A percentile compares a stretch with the other conserved stretches of the same genome.
These are phyloP conservation scores for Clarias laeviceps DNA, from an alignment of 2,797 vertebrate species.

Conservation along the genomic window DNA sequence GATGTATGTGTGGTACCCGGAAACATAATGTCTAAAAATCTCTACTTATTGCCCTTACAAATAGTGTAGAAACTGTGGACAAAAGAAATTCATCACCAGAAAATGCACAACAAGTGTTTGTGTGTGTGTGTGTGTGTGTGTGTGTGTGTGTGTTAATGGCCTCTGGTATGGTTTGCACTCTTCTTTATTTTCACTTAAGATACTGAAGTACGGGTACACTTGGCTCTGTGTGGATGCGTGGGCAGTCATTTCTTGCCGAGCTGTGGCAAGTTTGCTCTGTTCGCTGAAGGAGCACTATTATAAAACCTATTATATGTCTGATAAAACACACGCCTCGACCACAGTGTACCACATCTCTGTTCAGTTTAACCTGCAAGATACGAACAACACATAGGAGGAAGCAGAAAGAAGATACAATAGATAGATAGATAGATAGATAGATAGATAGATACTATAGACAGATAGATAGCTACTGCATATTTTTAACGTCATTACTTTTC, in stretches of 20 bases:
- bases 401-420: not conserved
- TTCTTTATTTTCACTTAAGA: constrained; percentile 18
- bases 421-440: not conserved
- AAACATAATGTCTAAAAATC: not conserved
- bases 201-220: not conserved
- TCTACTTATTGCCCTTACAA: not conserved
- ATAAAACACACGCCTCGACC: constrained; percentile 32
- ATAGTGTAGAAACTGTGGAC: not conserved
- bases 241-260: constrained; percentile 19
- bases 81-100: not conserved
- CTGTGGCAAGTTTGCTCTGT: not conserved
- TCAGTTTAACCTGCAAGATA: constrained; percentile 24
- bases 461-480: not conserved
- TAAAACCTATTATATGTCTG: constrained; percentile 22
- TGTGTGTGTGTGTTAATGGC: constrained; percentile 2
- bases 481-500: not conserved
- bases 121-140: not conserved
- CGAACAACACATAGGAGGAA: constrained; percentile 4
- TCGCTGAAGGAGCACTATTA: not conserved
- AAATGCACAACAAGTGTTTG: not conserved
- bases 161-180: constrained; percentile 4
- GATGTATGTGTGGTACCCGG: not conserved
- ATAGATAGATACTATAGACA: not conserved
- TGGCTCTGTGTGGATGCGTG: constrained; percentile 11
- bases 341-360: constrained; percentile 27